Evolutionary conservation across 2,888 invertebrate species (phyloP).

Genomic region (Melanostoma mellinum): DNA sequence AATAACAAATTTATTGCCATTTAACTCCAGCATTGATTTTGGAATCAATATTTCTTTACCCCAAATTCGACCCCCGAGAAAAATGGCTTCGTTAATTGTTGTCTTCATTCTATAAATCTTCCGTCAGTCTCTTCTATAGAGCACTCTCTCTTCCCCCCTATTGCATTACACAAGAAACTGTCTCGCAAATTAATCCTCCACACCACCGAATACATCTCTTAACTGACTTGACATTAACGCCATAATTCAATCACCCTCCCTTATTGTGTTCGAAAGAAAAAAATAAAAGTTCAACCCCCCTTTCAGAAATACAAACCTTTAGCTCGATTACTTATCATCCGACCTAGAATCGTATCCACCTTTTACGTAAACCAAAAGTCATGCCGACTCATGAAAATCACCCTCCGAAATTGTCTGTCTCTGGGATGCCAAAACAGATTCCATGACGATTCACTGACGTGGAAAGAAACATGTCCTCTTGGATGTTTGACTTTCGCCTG

Average conservation of each 20-base stretch:
- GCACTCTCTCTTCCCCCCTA: not conserved
- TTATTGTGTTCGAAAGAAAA: conserved; percentile 32
- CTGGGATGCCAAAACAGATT: conserved; percentile 69
- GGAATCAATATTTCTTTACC: not conserved
- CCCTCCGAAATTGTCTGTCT: conserved; percentile 42
- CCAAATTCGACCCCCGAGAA: not conserved
- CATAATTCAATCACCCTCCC: conserved; percentile 70
- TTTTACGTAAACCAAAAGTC: conserved; percentile 52
- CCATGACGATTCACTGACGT: conserved; percentile 70
- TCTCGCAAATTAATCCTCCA: conserved; percentile 52
- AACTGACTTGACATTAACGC: conserved; percentile 64
- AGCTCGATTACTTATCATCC: conserved; percentile 65
- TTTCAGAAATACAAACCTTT: not conserved
- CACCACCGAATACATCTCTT: conserved; percentile 28
- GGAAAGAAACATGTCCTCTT: conserved; percentile 56
- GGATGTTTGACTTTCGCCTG: conserved; percentile 55
- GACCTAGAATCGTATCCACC: conserved; percentile 44
- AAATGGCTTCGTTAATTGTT: conserved; percentile 61
- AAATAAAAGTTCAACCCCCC: conserved; percentile 20
- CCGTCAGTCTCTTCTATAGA: conserved; percentile 25
- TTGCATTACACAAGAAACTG: conserved; percentile 39
- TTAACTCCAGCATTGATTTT: too few relatives aligned
- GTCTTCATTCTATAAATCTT: conserved; percentile 66
- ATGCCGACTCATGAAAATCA: conserved; percentile 39
- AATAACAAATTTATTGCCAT: too few relatives aligned